Evolutionary conservation across 2,113 vertebrate species (phyloP).

Genomic region (Oncorhynchus keta): DNA sequence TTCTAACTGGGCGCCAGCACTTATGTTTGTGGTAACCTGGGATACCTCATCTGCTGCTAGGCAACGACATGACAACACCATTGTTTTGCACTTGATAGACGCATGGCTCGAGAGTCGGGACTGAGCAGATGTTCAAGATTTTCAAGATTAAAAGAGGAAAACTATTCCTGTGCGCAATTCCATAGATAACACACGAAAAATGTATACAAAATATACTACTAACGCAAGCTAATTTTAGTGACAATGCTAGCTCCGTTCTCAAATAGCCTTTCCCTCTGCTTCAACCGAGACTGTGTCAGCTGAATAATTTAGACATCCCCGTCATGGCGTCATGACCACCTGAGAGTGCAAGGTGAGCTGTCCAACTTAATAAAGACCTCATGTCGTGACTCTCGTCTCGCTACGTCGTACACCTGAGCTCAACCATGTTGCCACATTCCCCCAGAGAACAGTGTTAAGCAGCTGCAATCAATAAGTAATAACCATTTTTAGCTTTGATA

Average conservation of each 20-base stretch:
- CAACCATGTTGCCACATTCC: constrained; percentile 12
- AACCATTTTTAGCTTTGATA: neutral
- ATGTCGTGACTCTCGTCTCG: constrained; percentile 17
- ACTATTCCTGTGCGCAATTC: neutral
- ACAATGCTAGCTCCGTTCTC: neutral
- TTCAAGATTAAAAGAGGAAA: neutral
- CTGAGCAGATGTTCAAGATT: too few relatives aligned
- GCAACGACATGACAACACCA: constrained; percentile 26
- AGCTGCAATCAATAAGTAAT: constrained; percentile 57
- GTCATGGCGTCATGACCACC: constrained; percentile 11
- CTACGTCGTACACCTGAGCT: constrained; percentile 2
- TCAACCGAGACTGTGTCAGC: neutral
- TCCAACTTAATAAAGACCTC: constrained; percentile 22
- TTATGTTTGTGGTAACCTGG: constrained; percentile 20
- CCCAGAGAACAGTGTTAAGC: constrained; percentile 27
- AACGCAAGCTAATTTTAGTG: neutral
- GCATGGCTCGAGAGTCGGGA: neutral
- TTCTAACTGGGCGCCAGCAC: constrained; percentile 24
- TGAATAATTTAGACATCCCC: constrained; percentile 54
- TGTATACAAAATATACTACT: neutral
- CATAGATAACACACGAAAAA: neutral
- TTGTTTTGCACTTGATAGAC: constrained; percentile 17
- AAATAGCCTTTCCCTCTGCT: neutral
- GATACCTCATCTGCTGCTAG: constrained; percentile 26
- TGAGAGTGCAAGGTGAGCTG: constrained; percentile 43